phyloP scores from a whole-genome alignment of 1,140 invertebrate genomes.

The Drosophila saltans region DNA sequence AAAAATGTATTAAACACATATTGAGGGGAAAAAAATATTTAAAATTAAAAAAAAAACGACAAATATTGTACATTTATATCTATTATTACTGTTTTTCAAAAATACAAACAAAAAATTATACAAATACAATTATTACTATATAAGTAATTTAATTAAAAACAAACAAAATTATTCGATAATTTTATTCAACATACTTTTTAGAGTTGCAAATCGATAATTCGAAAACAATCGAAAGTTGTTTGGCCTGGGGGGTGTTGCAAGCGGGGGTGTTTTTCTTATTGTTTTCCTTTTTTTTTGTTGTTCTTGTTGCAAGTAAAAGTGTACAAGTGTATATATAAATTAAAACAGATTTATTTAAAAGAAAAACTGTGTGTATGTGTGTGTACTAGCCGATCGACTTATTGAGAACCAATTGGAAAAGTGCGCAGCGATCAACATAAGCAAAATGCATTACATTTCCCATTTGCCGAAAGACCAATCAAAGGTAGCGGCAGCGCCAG shows the following conservation, averaged over 20 bases:
- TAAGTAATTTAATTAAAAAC: slow-evolving; percentile 21
- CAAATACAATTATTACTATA: slow-evolving; percentile 22
- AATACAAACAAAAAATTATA: slow-evolving; percentile 27
- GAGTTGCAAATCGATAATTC: neutral
- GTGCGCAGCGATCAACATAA: neutral
- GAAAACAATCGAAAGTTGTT: neutral
- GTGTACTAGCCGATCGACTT: neutral
- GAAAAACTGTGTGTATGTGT: neutral
- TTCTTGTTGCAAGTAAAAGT: neutral
- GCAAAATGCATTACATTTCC: slow-evolving; percentile 4
- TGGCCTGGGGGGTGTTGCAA: neutral
- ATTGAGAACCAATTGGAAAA: neutral
- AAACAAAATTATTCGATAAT: neutral
- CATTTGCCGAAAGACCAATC: neutral
- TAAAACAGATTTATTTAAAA: slow-evolving; percentile 5
- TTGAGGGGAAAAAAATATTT: slow-evolving; percentile 37
- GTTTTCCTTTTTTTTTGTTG: neutral
- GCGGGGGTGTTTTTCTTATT: slow-evolving; percentile 5
- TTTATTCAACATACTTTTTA: neutral
- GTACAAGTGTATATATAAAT: neutral
- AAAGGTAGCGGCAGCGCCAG: too few relatives aligned
- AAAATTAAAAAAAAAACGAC: slow-evolving; percentile 47
- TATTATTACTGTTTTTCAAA: slow-evolving; percentile 75
- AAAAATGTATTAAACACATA: slow-evolving; percentile 65
- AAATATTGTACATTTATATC: slow-evolving; percentile 69